phyloP scores from a whole-genome alignment of 1,140 invertebrate species.

The Cheumatopsyche charites region DNA sequence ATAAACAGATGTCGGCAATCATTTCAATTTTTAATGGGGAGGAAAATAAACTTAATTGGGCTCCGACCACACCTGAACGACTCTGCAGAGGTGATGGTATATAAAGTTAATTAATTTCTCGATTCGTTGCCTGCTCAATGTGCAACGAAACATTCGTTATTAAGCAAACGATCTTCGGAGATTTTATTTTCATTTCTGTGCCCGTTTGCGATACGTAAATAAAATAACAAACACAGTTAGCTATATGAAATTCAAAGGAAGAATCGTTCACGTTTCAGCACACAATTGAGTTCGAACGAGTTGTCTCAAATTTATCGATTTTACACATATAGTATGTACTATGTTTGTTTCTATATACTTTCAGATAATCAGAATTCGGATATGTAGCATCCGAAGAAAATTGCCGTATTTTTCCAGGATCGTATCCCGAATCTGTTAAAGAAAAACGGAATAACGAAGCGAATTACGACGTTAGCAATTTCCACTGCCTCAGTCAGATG shows the following conservation, averaged over 20 bases:
- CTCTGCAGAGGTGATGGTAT: not conserved
- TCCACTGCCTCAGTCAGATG: no score
- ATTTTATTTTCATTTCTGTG: no score
- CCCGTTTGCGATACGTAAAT: no score
- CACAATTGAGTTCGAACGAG: no score
- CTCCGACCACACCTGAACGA: not conserved
- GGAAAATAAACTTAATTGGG: conserved; percentile 28
- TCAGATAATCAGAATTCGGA: conserved; percentile 12
- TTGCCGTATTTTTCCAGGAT: not conserved
- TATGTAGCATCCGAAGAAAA: not conserved
- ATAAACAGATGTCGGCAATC: conserved; percentile 35
- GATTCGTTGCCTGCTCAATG: no score
- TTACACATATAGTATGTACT: not conserved
- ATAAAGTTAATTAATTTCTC: conserved; percentile 10
- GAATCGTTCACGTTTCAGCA: no score
- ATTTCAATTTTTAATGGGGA: conserved; percentile 31
- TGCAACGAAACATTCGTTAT: no score
- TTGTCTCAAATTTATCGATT: not conserved
- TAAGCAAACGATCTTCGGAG: no score
- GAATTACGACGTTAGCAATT: not conserved
- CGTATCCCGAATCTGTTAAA: not conserved
- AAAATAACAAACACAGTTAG: no score
- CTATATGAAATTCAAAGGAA: no score
- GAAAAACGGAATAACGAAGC: conserved; percentile 16
- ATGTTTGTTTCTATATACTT: not conserved